A percentile compares a stretch with the other conserved stretches of the same genome.
Evolutionary conservation across 2,797 vertebrate species (phyloP).

Genomic region (Enteromius viviparus): DNA sequence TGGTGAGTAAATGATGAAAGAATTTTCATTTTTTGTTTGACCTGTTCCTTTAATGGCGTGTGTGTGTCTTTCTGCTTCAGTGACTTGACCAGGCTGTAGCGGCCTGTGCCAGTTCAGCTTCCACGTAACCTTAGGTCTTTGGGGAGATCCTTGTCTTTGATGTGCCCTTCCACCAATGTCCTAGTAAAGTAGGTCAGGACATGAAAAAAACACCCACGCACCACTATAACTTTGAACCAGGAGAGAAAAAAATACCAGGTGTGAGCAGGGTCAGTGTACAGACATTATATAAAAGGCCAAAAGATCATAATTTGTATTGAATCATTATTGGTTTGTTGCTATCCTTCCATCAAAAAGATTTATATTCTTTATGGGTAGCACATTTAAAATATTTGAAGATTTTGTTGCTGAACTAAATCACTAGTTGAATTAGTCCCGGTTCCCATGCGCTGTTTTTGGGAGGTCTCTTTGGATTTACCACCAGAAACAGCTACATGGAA

Average conservation of each 20-base stretch:
- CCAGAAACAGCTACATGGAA: background rate
- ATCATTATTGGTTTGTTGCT: background rate
- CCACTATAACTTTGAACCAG: constrained; percentile 43
- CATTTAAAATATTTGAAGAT: background rate
- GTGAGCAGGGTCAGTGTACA: background rate
- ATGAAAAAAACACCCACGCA: constrained; percentile 66
- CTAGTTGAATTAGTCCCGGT: background rate
- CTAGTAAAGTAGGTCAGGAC: constrained; percentile 78
- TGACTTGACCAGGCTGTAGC: constrained; percentile 68
- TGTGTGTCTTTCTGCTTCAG: constrained; percentile 68
- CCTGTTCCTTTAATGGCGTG: constrained; percentile 20
- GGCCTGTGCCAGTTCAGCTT: constrained; percentile 65
- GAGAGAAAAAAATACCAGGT: constrained; percentile 17
- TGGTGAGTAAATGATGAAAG: background rate
- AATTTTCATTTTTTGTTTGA: background rate
- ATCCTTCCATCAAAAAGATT: background rate
- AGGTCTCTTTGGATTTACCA: background rate
- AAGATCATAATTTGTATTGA: background rate
- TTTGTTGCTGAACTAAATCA: background rate
- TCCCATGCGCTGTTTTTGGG: background rate
- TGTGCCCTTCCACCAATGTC: constrained; percentile 71
- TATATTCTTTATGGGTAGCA: background rate
- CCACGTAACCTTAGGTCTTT: constrained; percentile 70
- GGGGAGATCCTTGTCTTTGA: constrained; percentile 77
- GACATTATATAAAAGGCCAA: background rate